Base-by-base conservation (phyloP, 2,113 vertebrate genomes). In the Ammospiza nelsoni region DNA sequence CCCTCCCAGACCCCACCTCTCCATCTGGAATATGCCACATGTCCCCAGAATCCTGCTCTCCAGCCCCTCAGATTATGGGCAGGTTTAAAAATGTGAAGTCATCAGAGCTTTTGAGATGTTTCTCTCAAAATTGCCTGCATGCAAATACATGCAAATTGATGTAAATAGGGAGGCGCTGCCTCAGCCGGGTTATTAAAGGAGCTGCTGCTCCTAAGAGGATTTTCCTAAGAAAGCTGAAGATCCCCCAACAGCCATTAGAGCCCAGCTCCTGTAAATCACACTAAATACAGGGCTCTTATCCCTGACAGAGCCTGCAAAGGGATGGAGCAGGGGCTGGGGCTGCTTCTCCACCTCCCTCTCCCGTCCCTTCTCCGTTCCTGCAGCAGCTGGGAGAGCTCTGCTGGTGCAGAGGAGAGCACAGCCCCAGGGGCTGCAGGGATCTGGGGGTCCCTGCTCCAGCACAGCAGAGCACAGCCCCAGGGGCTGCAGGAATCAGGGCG, bases 111-210 rank as follows among this genome's bases (percentile, higher is more conserved):
- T 87, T 72, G 48, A 35, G 62, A 35, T 61, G 57, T 91, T 71
- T 46, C 44, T 90, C 59, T 94, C 93, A 92, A 89, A 78, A 67
- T 54, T 54, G 74, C 75, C 84, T 43, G 73, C 79, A 93, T 90
- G 87, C 89, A 96, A 97, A 96, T 96, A 15, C 88, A 95, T 95
- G 92, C 91, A 96, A 94, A 96, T 76, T 20, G 11, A 80, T 95
- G 96, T 75, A 91, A 96, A 96, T 77, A 85, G 90, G 11, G 73
- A 92, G 82, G 19, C 67, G n/a, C 55, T 91, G 89, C 46, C 78
- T 86, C 85, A 75, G 79, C 91, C 61, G 33, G 79, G 90, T 81
- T 95, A 90, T 76, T 86, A 61, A 95, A 95, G 95, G 89, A 96
- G 85, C 84, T 89, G 92, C 89, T 88, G 76, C 88, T 96, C 65